Evolutionary conservation across 2,113 vertebrate genomes (phyloP), one percentile per base, ranked within the genome.

Genomic region (Pygoscelis adeliae): DNA sequence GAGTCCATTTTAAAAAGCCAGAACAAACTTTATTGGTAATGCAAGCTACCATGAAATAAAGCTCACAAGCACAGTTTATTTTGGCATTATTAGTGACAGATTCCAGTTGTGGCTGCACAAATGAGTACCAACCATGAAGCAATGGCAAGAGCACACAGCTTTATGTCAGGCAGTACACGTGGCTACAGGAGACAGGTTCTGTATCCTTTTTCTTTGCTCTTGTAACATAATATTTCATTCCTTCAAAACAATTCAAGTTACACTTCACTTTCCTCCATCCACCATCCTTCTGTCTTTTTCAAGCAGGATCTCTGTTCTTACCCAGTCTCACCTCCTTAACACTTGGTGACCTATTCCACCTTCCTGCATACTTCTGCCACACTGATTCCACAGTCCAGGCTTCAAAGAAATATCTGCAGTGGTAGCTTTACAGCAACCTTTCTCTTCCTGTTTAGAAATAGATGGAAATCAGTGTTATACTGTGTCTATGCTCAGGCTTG

Each of bases 151-250:
- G 14, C 36, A 78, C 23, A 46, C 17, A 58, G 26, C 8, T 56
- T 7, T 46, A 10, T 4, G 3, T 70, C 49, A 63, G 17, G 9
- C 8, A 52, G 9, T 36, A 47, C 9, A 10, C 0, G 1, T 34
- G 36, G 32, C 19, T 56, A 49, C 10, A 44, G 26, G 18, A 76
- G 23, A 76, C 18, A 76, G 18, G 36, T 55, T 78, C 73, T 76
- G 17, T 36, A 56, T 19, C 6, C 8, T 62, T 70, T 86, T 53
- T 61, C 9, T 59, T 61, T 62, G n/a, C 14, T 56, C 9, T 55
- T 62, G 22, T 27, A 69, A 70, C 21, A 27, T 49, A 65, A 11
- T 34, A 55, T 65, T 79, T 53, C 1, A 19, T 55, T n/a, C 40
- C 22, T 80, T 47, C 58, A 55, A 61, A 89, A 61, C 6, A 9